Conservation (phyloP, 2,113 vertebrate species). For the Paradisaea rubra region DNA sequence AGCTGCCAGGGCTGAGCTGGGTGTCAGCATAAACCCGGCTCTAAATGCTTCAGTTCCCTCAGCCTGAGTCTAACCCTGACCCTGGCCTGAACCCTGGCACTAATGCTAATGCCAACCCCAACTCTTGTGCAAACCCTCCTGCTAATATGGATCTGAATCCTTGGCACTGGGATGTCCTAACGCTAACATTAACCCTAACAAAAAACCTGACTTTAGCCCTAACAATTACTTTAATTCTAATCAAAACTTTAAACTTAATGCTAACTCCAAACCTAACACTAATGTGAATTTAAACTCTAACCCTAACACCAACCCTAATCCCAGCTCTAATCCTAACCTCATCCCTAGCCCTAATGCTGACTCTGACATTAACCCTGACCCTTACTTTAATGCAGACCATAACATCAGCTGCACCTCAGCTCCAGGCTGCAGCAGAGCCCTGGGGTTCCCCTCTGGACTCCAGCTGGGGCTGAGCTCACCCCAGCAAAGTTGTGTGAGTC, state of each 20-base stretch:
- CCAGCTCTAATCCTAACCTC: no score
- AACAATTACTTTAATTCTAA: neutral
- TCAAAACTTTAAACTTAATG: neutral
- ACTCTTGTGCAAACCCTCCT: neutral
- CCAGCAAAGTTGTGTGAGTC: rapidly evolving
- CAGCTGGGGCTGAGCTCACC: neutral
- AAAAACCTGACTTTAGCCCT: neutral
- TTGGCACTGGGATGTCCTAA: neutral
- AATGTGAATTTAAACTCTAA: neutral
- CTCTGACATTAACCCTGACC: neutral
- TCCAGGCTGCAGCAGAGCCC: neutral
- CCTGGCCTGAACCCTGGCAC: neutral
- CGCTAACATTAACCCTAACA: neutral
- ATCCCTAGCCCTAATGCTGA: neutral
- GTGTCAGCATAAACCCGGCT: neutral
- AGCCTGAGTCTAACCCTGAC: neutral
- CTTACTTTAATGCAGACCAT: rapidly evolving
- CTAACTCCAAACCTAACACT: neutral
- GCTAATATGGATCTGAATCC: neutral
- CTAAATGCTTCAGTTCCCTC: neutral
- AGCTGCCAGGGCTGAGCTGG: neutral
- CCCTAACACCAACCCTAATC: no score
- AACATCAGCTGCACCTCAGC: neutral
- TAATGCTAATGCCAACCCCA: neutral
- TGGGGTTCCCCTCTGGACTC: neutral